phyloP scores from a whole-genome alignment of 1,140 invertebrate genomes.

The Drosophila gunungcola region DNA sequence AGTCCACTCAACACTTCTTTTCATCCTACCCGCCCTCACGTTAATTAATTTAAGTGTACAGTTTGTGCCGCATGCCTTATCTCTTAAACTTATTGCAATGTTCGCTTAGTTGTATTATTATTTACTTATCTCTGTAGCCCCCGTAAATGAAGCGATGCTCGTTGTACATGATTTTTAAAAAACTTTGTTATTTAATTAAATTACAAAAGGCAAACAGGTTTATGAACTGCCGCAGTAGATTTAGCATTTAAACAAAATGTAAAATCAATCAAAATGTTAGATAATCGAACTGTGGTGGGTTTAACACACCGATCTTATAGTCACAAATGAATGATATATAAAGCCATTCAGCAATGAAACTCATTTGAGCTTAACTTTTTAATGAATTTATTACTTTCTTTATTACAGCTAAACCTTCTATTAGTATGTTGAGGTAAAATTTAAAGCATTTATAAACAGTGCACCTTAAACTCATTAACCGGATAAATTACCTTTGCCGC shows the following conservation, averaged over 20 bases:
- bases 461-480: too few relatives aligned
- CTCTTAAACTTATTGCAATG: slow-evolving; percentile 41
- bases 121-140: slow-evolving; percentile 26
- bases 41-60: slow-evolving; percentile 76
- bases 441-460: too few relatives aligned
- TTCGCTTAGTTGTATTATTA: slow-evolving; percentile 40
- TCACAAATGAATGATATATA: slow-evolving; percentile 25
- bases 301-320: background rate
- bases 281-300: slow-evolving; percentile 18
- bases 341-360: background rate
- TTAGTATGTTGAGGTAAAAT: too few relatives aligned
- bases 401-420: too few relatives aligned
- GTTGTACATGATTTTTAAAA: slow-evolving; percentile 46
- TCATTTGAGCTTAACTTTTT: background rate
- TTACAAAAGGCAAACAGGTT: slow-evolving; percentile 27
- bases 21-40: slow-evolving; percentile 2
- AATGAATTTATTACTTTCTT: background rate
- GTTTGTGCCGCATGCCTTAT: slow-evolving; percentile 66
- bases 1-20: background rate
- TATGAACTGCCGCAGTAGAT: slow-evolving; percentile 15
- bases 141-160: slow-evolving; percentile 17
- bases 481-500: too few relatives aligned
- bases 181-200: slow-evolving; percentile 40
- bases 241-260: slow-evolving; percentile 17
- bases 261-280: slow-evolving; percentile 19